These are phyloP conservation scores for Scaeva pyrastri DNA, from an alignment of 2,888 invertebrate species.

Conservation along the genomic window DNA sequence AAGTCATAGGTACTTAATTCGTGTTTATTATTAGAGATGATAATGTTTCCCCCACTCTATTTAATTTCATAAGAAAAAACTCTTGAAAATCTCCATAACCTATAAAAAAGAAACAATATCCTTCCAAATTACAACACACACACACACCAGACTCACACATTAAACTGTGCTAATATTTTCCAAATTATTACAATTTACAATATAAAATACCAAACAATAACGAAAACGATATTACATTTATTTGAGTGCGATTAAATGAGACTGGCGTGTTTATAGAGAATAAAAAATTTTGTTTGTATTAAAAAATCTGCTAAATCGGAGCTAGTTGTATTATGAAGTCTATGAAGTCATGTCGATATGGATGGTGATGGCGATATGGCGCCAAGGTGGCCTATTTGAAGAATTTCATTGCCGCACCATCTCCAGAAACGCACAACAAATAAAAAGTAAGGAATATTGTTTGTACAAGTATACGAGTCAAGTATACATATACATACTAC, in stretches of 20 bases:
- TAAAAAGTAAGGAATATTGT: constrained; percentile 29
- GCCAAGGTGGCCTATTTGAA: constrained; percentile 75
- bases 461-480: constrained; percentile 34
- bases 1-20: too few relatives aligned
- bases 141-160: too few relatives aligned
- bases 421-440: constrained; percentile 45
- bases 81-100: not conserved
- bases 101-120: not conserved
- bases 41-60: not conserved
- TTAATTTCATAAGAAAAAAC: not conserved
- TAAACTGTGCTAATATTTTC: not conserved
- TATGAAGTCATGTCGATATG: constrained; percentile 56
- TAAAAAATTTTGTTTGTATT: constrained; percentile 67
- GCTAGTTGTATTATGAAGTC: constrained; percentile 30
- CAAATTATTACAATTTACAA: constrained; percentile 4
- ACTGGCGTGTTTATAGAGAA: constrained; percentile 53
- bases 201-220: not conserved
- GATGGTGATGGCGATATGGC: constrained; percentile 60
- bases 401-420: constrained; percentile 71
- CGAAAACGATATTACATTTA: not conserved
- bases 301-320: constrained; percentile 54
- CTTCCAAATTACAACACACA: constrained; percentile 13
- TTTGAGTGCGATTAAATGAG: constrained; percentile 15
- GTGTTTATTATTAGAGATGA: not conserved
- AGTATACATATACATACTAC: too few relatives aligned